Percentiles rank a stretch among this genome's conserved stretches.
These are phyloP conservation scores for Gandaritis pyraliata DNA, from an alignment of 2,888 invertebrate species.

Conservation along the genomic window DNA sequence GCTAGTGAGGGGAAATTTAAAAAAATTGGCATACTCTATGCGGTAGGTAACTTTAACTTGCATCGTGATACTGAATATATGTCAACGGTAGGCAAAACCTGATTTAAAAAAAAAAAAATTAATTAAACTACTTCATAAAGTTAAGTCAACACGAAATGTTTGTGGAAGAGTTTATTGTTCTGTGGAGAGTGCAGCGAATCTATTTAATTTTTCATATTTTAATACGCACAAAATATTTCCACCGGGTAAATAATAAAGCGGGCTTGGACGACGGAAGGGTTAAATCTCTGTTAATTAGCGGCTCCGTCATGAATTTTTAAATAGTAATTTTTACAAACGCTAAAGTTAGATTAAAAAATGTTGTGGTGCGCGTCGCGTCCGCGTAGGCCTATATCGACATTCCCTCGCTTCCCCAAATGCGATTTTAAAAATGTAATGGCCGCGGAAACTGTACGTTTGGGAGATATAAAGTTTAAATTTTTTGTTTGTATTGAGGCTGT, in stretches of 20 bases:
- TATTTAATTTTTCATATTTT: conserved; percentile 83
- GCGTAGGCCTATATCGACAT: conserved; percentile 78
- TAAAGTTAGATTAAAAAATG: conserved; percentile 84
- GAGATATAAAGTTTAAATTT: conserved; percentile 76
- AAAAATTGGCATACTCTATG: too few species aligned
- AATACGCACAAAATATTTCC: conserved; percentile 84
- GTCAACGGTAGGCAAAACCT: too few species aligned
- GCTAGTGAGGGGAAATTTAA: neutral
- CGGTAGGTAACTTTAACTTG: too few species aligned
- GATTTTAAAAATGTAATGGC: conserved; percentile 82
- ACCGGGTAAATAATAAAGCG: conserved; percentile 79
- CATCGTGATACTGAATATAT: too few species aligned
- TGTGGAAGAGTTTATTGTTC: conserved; percentile 42
- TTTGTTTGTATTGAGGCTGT: conserved; percentile 71
- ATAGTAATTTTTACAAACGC: conserved; percentile 85
- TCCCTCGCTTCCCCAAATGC: conserved; percentile 62
- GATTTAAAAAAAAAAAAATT: too few species aligned
- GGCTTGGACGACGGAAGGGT: conserved; percentile 82
- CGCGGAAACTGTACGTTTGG: conserved; percentile 67
- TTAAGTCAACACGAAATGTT: conserved; percentile 5
- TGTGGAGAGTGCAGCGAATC: conserved; percentile 56
- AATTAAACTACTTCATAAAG: neutral
- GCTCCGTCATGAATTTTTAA: conserved; percentile 80
- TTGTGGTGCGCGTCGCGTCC: conserved; percentile 61
- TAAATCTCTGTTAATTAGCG: conserved; percentile 84